Percentiles rank a stretch among this genome's conserved stretches.
These are phyloP conservation scores for Altica lythri DNA, from an alignment of 2,888 invertebrate species.

Conservation along the genomic window DNA sequence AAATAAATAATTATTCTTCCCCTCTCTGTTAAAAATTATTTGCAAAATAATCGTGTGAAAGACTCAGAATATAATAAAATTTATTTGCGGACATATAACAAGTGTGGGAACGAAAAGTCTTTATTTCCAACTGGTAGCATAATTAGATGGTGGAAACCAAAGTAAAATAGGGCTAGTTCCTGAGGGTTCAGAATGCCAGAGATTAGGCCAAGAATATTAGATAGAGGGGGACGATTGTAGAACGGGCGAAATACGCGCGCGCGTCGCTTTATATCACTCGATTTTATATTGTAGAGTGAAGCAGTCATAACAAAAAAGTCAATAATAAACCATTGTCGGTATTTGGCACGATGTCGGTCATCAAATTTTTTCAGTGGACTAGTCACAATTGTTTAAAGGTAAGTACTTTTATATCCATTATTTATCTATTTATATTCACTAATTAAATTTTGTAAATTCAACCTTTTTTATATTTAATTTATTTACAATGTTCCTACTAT, in stretches of 20 bases:
- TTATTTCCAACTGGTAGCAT: constrained; percentile 46
- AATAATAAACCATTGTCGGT: constrained; percentile 18
- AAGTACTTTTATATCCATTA: constrained; percentile 25
- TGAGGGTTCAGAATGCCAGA: constrained; percentile 28
- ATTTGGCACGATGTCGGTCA: constrained; percentile 42
- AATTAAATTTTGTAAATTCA: no score
- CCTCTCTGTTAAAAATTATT: constrained; percentile 13
- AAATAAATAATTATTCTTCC: constrained; percentile 14
- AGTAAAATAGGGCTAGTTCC: constrained; percentile 32
- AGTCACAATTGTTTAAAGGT: constrained; percentile 50
- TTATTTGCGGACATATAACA: constrained; percentile 34
- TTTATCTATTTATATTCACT: no score
- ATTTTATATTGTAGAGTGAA: constrained; percentile 12
- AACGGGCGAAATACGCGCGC: constrained; percentile 15
- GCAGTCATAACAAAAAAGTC: constrained; percentile 21
- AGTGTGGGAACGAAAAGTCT: constrained; percentile 45
- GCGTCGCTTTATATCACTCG: constrained; percentile 30
- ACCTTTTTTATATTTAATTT: no score
- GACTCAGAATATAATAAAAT: constrained; percentile 32
- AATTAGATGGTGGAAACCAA: constrained; percentile 46
- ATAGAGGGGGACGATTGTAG: constrained; percentile 3
- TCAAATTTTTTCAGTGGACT: constrained; percentile 45
- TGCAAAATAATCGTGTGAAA: constrained; percentile 36
- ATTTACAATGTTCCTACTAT: no score
- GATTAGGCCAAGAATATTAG: background rate